Base-by-base conservation (phyloP, 2,113 vertebrate genomes). In the Coturnix japonica region DNA sequence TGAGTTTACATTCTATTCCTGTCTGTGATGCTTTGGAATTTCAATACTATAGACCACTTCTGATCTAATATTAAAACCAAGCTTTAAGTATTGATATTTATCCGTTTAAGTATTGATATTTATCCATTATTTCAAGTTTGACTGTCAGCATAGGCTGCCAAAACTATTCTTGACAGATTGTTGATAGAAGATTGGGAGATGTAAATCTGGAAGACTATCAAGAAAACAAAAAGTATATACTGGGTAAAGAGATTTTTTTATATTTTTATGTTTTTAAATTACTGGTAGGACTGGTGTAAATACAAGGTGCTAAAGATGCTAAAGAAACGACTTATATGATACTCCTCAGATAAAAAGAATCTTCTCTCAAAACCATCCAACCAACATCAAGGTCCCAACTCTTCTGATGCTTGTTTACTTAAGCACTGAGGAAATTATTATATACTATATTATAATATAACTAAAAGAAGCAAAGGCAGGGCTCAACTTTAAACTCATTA, bases 1-100 rank as follows among this genome's bases (percentile, higher is more conserved):
- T 16, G n/a, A 67, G 11, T 37, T 54, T 35, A 63, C 19, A 12
- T 90, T 72, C 63, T 74, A 2, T 77, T 89, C 64, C 51, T 41
- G 7, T 60, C 31, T 82, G 39, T 46, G 60, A 33, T 41, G 49
- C 53, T 79, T 93, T 70, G 69, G 8, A 41, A 43, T 77, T 91
- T 91, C 65, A 69, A 4, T 64, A 25, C 23, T 69, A 19, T 60
- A 77, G 73, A 49, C 56, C 6, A 31, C 51, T 23, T 35, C 91
- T 85, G n/a, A 70, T 41, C 31, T 80, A 70, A 51, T 46, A 79
- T 37, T 90, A 87, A 82, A 89, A 92, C 9, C 15, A 81, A 51
- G 26, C 3, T 80, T 77, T 31, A 61, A 19, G 26, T 82, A 66
- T 49, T 10, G 16, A 28, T 47, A 33, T 15, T 81, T 83, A 18